Base-by-base conservation (phyloP, 2,797 vertebrate species). In the Myotis daubentonii region DNA sequence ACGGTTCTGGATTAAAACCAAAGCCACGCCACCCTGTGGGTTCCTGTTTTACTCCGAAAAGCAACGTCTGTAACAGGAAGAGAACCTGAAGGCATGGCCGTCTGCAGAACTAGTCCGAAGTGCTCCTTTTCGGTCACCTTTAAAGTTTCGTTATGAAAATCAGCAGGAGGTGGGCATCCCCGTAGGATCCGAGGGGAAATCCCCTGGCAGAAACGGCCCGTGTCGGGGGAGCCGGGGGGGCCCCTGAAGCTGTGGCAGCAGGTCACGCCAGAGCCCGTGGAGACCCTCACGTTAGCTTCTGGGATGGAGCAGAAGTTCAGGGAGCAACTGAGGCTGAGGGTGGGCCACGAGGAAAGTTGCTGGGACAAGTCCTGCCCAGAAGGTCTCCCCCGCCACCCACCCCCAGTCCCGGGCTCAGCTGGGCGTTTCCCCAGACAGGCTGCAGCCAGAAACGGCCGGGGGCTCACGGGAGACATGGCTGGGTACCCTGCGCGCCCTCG, bases 181-280 rank as follows among this genome's bases (percentile, higher is more conserved):
- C 51, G 25, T 25, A 33, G 44, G 70, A 38, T 11, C 76, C 53
- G 5, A 36, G 47, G 30, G 60, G 70, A 19, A 11, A 1, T 23
- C 30, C 49, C 55, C 47, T 38, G 5, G 60, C 23, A 84, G 38
- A 44, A 51, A 41, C 8, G 15, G 36, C 7, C 7, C 8, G 2
- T 3, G 0, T 20, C 0, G 4, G 74, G 74, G 84, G 11, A 0
- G 5, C 11, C 22, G n/a, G n/a, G n/a, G 65, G 36, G n/a, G 38
- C 30, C 72, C 55, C 38, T 7, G 9, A 51, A 19, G 33, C 47
- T 1, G 5, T 15, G 2, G 7, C 38, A 22, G 25, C 49, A 30
- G 8, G 20, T 20, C 9, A 10, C 20, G 10, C 41, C 0, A 3
- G 22, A 10, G n/a, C 36, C 23, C 5, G 23, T 30, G 23, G 22